Evolutionary conservation across 2,113 vertebrate genomes (phyloP), one percentile per base, ranked within the genome.

Genomic region (Sapajus apella): DNA sequence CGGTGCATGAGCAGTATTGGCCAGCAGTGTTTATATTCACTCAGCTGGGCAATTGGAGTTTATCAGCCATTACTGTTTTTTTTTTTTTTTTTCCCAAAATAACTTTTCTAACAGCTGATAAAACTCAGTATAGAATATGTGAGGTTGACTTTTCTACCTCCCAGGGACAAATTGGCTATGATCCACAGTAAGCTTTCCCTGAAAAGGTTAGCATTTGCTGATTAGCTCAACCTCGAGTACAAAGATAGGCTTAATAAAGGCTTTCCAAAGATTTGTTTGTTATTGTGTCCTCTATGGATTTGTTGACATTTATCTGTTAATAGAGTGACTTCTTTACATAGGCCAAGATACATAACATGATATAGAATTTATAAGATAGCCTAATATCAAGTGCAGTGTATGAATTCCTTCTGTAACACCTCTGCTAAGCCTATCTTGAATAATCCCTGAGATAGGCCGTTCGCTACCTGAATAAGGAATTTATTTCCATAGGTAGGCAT

Each of bases 221-320:
- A 75, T 61, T 84, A 81, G n/a, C 72, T 64, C 11, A 84, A 32
- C 32, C 66, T 76, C n/a, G 16, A 56, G 56, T 88, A 11, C 40
- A 47, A 83, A 97, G 80, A 77, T 80, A n/a, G 61, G 56, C 83
- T 96, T 88, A 85, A 76, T 55, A 85, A 68, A 40, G 75, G 13
- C 77, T 70, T 55, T 81, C 25, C 27, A 32, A 93, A 50, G 43
- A 50, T 87, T 81, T 94, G 52, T 40, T 55, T 91, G 18, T 80
- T 50, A 52, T 90, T 23, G 83, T 84, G 47, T 32, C 80, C 21
- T n/a, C 21, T 13, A 96, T 66, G 47, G 12, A 58, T 94, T 81
- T 68, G 47, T 83, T 80, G 45, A 37, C 52, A 58, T 73, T 92
- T 96, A 32, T 61, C 84, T 90, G 64, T 87, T 89, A 68, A 81